phyloP scores from a whole-genome alignment of 2,888 invertebrate species.

The Caenorhabditis zanzibari region DNA sequence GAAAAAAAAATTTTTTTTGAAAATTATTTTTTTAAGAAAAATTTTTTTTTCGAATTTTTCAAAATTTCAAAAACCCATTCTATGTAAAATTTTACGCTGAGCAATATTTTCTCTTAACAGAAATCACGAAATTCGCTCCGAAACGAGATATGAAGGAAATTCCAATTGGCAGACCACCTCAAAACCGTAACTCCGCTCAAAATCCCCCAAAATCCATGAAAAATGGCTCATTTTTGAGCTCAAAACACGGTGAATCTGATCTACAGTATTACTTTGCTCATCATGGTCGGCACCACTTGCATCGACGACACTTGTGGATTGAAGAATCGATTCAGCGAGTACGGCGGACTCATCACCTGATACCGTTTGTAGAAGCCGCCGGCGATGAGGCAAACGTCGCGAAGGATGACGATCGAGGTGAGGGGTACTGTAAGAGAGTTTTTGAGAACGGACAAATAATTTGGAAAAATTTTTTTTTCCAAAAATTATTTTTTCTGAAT shows the following conservation, averaged over 20 bases:
- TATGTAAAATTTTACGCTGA: too few species aligned
- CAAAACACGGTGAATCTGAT: too few species aligned
- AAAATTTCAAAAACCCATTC: too few species aligned
- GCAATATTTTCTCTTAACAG: too few species aligned
- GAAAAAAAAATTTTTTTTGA: too few species aligned
- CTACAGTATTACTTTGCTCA: constrained; percentile 95
- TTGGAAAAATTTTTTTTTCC: not conserved
- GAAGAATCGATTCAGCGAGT: constrained; percentile 76
- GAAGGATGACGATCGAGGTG: constrained; percentile 90
- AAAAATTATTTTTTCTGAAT: too few species aligned
- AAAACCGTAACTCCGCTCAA: too few species aligned
- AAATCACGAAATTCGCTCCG: too few species aligned
- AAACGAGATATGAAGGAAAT: too few species aligned
- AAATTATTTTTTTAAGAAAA: too few species aligned
- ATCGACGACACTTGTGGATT: constrained; percentile 81
- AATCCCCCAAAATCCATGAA: not conserved
- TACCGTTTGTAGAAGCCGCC: constrained; percentile 92
- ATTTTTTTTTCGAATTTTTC: too few species aligned
- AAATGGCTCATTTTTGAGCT: not conserved
- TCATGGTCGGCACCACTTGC: constrained; percentile 90
- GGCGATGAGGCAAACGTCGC: constrained; percentile 90
- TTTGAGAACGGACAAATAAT: not conserved
- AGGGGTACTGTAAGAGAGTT: constrained; percentile 83
- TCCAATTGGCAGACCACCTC: too few species aligned
- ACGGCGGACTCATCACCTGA: constrained; percentile 72